Conservation (phyloP, 2,113 vertebrate species). For the Nerophis ophidion region DNA sequence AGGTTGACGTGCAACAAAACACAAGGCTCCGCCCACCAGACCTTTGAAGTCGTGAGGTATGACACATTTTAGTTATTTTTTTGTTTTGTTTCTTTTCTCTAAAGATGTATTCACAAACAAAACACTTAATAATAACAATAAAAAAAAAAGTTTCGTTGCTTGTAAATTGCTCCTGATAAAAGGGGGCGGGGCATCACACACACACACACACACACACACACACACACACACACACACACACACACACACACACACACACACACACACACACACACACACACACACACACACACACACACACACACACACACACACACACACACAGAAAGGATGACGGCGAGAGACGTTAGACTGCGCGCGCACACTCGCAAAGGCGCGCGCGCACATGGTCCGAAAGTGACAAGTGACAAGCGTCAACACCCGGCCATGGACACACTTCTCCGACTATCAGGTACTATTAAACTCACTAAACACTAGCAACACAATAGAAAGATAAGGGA, state of each 20-base stretch:
- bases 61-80: slow-evolving; percentile 66
- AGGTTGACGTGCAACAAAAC: slow-evolving; percentile 59
- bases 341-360: slow-evolving; percentile 71
- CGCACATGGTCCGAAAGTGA: slow-evolving; percentile 78
- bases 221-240: too few species aligned
- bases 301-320: too few species aligned
- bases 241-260: too few species aligned
- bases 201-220: too few species aligned
- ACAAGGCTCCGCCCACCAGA: slow-evolving; percentile 64
- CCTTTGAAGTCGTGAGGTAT: slow-evolving; percentile 77
- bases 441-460: too few species aligned
- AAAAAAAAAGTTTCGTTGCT: slow-evolving; percentile 54
- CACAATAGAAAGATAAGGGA: too few species aligned
- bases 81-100: slow-evolving; percentile 55
- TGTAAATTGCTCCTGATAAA: slow-evolving; percentile 72
- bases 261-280: too few species aligned
- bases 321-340: not conserved
- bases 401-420: too few species aligned
- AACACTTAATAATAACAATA: slow-evolving; percentile 38
- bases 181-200: slow-evolving; percentile 37
- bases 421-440: too few species aligned
- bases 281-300: too few species aligned
- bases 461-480: too few species aligned
- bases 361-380: slow-evolving; percentile 64
- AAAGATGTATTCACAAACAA: slow-evolving; percentile 51